These are phyloP conservation scores for Dermolepida albohirtum DNA, from an alignment of 2,888 invertebrate species.

Conservation along the genomic window DNA sequence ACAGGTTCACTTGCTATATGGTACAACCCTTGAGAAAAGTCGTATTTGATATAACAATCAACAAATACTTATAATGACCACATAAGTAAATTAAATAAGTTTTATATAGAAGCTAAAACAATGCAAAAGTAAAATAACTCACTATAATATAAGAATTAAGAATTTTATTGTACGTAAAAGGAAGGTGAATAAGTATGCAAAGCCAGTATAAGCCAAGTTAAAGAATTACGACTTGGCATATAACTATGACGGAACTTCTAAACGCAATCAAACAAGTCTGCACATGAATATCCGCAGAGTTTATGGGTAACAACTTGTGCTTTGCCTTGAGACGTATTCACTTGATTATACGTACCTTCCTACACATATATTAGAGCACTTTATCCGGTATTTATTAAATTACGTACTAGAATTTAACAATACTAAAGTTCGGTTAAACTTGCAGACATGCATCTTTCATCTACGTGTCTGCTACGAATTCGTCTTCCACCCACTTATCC, in stretches of 20 bases:
- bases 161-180: too few relatives aligned
- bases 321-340: conserved; percentile 22
- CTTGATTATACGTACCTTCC: conserved; percentile 9
- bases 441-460: conserved; percentile 60
- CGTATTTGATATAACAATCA: too few relatives aligned
- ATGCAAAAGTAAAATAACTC: too few relatives aligned
- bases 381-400: conserved; percentile 39
- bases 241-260: conserved; percentile 22
- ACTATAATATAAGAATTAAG: too few relatives aligned
- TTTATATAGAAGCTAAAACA: too few relatives aligned
- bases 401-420: conserved; percentile 40
- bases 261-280: conserved; percentile 32
- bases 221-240: too few relatives aligned
- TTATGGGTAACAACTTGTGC: conserved; percentile 16
- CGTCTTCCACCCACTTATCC: conserved; percentile 61
- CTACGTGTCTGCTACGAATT: conserved; percentile 59
- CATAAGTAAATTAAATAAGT: too few relatives aligned
- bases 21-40: too few relatives aligned
- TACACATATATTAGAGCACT: conserved; percentile 7
- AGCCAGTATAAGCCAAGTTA: too few relatives aligned
- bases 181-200: too few relatives aligned
- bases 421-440: conserved; percentile 51
- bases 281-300: conserved; percentile 12
- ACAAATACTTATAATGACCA: too few relatives aligned
- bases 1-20: too few relatives aligned